phyloP scores from a whole-genome alignment of 2,113 vertebrate species.

The Mobula birostris region DNA sequence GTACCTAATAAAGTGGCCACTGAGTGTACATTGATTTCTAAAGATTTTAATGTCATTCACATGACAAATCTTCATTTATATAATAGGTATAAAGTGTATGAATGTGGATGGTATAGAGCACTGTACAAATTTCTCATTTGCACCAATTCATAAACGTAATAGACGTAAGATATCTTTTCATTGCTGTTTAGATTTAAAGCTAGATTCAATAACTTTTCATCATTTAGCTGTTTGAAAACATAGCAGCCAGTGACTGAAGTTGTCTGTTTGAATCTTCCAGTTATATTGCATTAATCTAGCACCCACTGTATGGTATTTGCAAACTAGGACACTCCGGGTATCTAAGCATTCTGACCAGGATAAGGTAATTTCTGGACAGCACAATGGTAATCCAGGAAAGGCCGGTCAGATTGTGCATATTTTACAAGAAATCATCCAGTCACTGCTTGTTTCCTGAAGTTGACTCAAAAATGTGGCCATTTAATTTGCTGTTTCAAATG shows the following conservation, averaged over 20 bases:
- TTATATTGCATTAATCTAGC: conserved; percentile 13
- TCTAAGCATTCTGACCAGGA: background rate
- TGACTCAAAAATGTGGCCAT: background rate
- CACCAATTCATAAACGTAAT: background rate
- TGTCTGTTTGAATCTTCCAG: background rate
- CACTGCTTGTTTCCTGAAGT: background rate
- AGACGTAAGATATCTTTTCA: background rate
- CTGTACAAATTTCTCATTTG: background rate
- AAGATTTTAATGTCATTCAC: background rate
- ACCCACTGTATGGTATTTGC: background rate
- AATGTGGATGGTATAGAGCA: background rate
- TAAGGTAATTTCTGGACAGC: background rate
- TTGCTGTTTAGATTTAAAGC: background rate
- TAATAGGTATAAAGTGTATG: background rate
- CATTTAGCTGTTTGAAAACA: background rate
- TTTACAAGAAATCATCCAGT: background rate
- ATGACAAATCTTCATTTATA: background rate
- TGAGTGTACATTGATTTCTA: background rate
- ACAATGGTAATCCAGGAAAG: background rate
- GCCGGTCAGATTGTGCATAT: background rate
- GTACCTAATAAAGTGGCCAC: too few species aligned
- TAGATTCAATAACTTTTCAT: background rate
- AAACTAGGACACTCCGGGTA: background rate
- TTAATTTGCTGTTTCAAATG: background rate
- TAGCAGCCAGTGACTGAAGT: background rate